These are phyloP conservation scores for Platycercus adscitus DNA, from an alignment of 2,113 vertebrate species.

Conservation along the genomic window DNA sequence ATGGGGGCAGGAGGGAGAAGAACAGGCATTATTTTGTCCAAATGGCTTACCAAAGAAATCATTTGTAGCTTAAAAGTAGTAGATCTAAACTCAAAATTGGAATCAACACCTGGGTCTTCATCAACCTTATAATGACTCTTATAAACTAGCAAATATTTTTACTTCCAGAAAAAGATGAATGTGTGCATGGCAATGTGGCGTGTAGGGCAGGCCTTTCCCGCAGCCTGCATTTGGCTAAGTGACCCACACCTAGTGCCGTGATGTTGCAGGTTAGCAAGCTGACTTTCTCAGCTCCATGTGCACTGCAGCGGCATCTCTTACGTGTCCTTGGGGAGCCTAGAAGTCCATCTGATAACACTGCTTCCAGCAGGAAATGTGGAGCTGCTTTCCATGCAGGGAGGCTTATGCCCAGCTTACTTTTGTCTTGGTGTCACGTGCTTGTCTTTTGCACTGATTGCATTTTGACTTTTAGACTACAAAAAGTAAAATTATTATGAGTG, in stretches of 20 bases:
- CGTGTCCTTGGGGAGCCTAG: background rate
- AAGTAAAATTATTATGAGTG: background rate
- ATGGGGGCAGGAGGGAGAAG: accelerated
- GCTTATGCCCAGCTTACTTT: background rate
- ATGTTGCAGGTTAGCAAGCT: background rate
- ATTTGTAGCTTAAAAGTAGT: background rate
- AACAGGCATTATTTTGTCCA: background rate
- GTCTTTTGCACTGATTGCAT: background rate
- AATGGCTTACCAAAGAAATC: background rate
- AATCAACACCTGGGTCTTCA: background rate
- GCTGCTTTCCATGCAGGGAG: background rate
- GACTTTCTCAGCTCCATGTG: background rate
- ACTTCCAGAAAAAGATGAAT: background rate
- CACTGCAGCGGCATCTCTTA: background rate
- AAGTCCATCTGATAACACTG: background rate
- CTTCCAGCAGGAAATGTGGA: background rate
- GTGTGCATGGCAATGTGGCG: background rate
- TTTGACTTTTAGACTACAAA: background rate
- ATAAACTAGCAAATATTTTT: background rate
- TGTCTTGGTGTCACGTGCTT: background rate
- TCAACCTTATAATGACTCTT: background rate
- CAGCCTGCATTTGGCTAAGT: accelerated
- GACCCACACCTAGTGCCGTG: background rate
- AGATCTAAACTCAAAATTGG: background rate
- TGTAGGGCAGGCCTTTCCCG: background rate